Base-by-base conservation (phyloP, 1,140 invertebrate genomes). In the Lepidurus packardi region DNA sequence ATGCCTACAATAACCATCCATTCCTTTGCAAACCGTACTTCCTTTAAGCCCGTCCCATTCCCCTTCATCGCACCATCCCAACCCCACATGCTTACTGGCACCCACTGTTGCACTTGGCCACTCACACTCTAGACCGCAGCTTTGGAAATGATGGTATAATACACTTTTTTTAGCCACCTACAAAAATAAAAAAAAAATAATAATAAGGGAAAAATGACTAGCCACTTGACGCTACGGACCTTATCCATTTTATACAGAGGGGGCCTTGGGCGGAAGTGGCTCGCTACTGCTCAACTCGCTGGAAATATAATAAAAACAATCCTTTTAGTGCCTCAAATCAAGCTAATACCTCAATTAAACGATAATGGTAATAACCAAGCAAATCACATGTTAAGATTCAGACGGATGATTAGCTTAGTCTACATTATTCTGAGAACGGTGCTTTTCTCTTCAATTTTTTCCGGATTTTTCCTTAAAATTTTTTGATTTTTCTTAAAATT, bases 71-170 rank as follows among this genome's bases (percentile, higher is more conserved):
- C 53, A n/a, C 6, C 13, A 16, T 65, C 53, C 53, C 34, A 34
- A 34, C 53, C 53, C 53, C 8, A 47, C 16, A 7, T 13, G 6
- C 21, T 65, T 65, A 65, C 53, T 65, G 53, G 53, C 53, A 65
- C 53, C 47, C 16, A 65, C 21, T 65, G 16, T 65, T 65, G 53
- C 53, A 65, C 53, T 65, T 65, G 53, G 53, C 53, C 53, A 65
- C 53, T 65, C 53, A 65, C 53, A 11, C 53, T 65, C 53, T 21
- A 16, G 8, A 65, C 53, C 53, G 13, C 13, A 7, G 53, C 53
- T 65, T 9, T 65, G 53, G n/a, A 65, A 65, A 65, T 65, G 53
- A 65, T 65, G 53, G 53, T 65, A 65, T 21, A 65, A 65, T 65
- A 65, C 10, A 65, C n/a, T 65, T 65, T 65, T 13, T 65, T 65